These are phyloP conservation scores for Myotis davidii DNA, from an alignment of 2,113 vertebrate genomes.

Conservation along the genomic window DNA sequence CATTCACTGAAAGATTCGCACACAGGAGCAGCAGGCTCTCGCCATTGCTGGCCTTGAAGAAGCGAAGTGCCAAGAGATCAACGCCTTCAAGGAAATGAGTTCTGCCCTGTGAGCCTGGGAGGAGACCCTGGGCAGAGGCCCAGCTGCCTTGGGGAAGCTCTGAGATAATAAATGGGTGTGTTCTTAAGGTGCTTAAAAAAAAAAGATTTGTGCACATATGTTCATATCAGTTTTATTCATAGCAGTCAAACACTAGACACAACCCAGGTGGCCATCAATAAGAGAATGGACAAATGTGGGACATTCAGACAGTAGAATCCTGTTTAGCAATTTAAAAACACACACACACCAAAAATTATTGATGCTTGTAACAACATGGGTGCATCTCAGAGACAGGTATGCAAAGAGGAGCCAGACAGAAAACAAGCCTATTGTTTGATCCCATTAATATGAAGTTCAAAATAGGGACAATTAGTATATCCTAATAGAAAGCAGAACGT, in stretches of 20 bases:
- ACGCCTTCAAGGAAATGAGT: no score
- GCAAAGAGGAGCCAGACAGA: background rate
- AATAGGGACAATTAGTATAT: background rate
- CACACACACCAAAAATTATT: background rate
- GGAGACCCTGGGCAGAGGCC: no score
- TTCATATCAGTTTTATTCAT: background rate
- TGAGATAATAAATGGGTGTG: no score
- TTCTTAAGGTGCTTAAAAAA: no score
- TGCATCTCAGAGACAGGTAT: background rate
- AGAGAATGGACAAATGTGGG: background rate
- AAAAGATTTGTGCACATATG: background rate
- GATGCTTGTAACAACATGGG: background rate
- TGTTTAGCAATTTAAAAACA: background rate
- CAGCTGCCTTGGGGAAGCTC: no score
- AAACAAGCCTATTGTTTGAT: background rate
- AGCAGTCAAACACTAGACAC: background rate
- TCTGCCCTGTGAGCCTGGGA: no score
- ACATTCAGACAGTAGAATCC: background rate
- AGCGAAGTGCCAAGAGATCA: no score
- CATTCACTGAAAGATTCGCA: background rate
- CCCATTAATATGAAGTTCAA: conserved; percentile 8
- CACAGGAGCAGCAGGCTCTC: no score
- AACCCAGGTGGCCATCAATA: background rate
- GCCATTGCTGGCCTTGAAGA: no score
- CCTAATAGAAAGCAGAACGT: background rate